phyloP scores from a whole-genome alignment of 2,888 invertebrate genomes.

The Hirtodrosophila duncani region DNA sequence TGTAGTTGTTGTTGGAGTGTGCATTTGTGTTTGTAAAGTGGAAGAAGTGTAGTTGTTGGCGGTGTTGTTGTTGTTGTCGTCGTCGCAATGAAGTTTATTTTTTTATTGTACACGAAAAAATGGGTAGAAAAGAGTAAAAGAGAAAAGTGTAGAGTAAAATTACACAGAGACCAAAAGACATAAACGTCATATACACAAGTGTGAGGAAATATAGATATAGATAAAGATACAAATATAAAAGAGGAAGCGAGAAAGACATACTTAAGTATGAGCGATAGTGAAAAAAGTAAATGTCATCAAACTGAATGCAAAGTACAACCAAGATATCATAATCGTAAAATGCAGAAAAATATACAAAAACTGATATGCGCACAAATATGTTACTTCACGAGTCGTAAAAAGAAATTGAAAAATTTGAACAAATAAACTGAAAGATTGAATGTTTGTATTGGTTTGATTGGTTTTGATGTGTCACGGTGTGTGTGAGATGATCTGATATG shows the following conservation, averaged over 20 bases:
- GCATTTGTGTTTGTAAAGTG: slow-evolving; percentile 13
- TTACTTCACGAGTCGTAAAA: not conserved
- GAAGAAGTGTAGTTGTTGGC: not conserved
- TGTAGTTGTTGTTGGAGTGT: slow-evolving; percentile 4
- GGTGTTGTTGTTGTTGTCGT: slow-evolving; percentile 12
- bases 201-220: slow-evolving; percentile 12
- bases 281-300: slow-evolving; percentile 40
- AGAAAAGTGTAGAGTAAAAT: slow-evolving; percentile 63
- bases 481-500: slow-evolving; percentile 17
- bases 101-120: slow-evolving; percentile 18
- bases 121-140: slow-evolving; percentile 43
- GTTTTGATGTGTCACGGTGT: slow-evolving; percentile 10
- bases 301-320: slow-evolving; percentile 51
- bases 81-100: not conserved
- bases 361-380: not conserved
- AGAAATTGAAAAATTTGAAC: slow-evolving; percentile 9
- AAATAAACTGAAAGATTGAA: slow-evolving; percentile 11
- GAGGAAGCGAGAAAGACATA: slow-evolving; percentile 1
- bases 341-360: slow-evolving; percentile 1
- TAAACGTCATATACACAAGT: slow-evolving; percentile 37
- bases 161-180: slow-evolving; percentile 55
- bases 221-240: slow-evolving; percentile 21
- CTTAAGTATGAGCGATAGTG: slow-evolving; percentile 41
- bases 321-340: slow-evolving; percentile 9
- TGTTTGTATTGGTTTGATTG: slow-evolving; percentile 24